A percentile compares a stretch with the other conserved stretches of the same genome.
Evolutionary conservation across 2,113 vertebrate species (phyloP).

Genomic region (Menidia beryllina): DNA sequence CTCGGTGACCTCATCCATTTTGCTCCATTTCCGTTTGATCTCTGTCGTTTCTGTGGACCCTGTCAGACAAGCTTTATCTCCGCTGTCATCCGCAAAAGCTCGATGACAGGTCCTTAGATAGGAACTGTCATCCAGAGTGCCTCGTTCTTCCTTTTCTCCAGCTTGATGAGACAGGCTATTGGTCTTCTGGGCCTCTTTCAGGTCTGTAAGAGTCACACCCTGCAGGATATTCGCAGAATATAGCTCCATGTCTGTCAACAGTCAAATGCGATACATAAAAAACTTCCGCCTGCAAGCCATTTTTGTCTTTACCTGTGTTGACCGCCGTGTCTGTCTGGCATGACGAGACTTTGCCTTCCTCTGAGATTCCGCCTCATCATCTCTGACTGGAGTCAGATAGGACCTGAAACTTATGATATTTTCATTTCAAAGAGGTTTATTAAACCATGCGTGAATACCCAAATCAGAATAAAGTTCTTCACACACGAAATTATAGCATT

Average conservation of each 20-base stretch:
- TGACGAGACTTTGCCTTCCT: constrained; percentile 93
- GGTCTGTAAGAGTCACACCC: constrained; percentile 92
- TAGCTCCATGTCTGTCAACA: constrained; percentile 11
- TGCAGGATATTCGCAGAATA: constrained; percentile 67
- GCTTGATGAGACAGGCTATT: constrained; percentile 82
- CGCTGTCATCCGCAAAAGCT: constrained; percentile 54
- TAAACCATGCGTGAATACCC: too few species aligned
- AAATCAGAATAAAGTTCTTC: neutral
- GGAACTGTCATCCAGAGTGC: constrained; percentile 25
- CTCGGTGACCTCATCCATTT: constrained; percentile 80
- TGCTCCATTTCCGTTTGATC: constrained; percentile 51
- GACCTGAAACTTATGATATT: too few species aligned
- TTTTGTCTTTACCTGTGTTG: constrained; percentile 86
- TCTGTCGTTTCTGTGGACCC: constrained; percentile 58
- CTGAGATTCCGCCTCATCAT: constrained; percentile 94
- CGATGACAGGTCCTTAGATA: constrained; percentile 34
- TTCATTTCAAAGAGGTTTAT: too few species aligned
- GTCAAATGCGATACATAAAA: neutral
- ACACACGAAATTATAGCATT: neutral
- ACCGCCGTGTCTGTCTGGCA: constrained; percentile 92
- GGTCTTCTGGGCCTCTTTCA: constrained; percentile 90
- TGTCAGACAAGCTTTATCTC: constrained; percentile 22
- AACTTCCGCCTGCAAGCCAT: neutral
- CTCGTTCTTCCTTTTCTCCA: constrained; percentile 68
- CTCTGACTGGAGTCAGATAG: constrained; percentile 87